Evolutionary conservation across 37 sponge, comb jelly and placozoan species (phyloP).

Genomic region (Lycopodina hypogea): DNA sequence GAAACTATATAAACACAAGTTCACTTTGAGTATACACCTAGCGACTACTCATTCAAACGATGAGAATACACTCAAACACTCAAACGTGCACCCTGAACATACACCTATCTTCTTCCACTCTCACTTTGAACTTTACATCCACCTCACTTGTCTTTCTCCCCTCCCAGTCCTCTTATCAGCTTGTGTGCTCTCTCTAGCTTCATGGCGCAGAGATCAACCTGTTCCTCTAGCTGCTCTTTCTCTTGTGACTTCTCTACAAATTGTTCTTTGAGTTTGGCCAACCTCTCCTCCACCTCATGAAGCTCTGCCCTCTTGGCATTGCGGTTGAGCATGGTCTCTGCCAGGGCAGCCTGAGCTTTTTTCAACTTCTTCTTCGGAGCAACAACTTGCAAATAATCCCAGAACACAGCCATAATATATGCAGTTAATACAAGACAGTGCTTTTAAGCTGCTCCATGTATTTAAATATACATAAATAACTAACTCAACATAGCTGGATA

Average conservation of each 20-base stretch:
- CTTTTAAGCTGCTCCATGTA: too few species aligned
- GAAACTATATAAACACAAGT: too few species aligned
- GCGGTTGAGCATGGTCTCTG: slow-evolving; percentile 81
- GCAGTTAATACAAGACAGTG: too few species aligned
- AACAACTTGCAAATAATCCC: slow-evolving; percentile 83
- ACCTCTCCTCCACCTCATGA: slow-evolving; percentile 92
- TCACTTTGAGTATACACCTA: neutral
- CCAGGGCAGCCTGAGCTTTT: slow-evolving; percentile 79
- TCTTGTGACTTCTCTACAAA: slow-evolving; percentile 88
- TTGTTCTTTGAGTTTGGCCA: slow-evolving; percentile 79
- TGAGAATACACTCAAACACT: neutral
- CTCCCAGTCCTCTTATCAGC: slow-evolving; percentile 97
- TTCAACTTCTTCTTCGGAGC: slow-evolving; percentile 95
- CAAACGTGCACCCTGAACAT: too few species aligned
- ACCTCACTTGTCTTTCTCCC: slow-evolving; percentile 87
- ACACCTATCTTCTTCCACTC: too few species aligned
- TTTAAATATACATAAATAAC: too few species aligned
- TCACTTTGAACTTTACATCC: too few species aligned
- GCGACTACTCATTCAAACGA: neutral
- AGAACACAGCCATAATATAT: too few species aligned
- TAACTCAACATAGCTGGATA: too few species aligned
- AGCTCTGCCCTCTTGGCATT: slow-evolving; percentile 92
- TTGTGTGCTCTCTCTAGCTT: slow-evolving; percentile 97
- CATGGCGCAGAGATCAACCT: slow-evolving; percentile 94
- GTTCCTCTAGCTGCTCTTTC: slow-evolving; percentile 89